Conservation (phyloP, 2,113 vertebrate species). For the Pomatostomus ruficeps region DNA sequence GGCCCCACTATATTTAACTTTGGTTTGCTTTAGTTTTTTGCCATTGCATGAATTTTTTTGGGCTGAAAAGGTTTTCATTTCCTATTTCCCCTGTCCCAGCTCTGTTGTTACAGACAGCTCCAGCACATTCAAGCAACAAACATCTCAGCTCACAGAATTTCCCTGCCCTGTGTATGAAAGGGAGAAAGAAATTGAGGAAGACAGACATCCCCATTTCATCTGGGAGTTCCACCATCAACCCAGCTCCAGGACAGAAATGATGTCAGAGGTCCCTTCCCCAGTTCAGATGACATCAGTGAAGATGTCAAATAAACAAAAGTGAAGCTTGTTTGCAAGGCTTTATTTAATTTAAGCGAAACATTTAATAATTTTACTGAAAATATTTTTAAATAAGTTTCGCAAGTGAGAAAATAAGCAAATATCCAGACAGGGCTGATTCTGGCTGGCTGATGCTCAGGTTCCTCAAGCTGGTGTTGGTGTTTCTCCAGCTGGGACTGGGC, state of each 20-base stretch:
- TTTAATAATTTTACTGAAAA: not conserved
- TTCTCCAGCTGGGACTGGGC: not conserved
- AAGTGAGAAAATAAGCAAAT: not conserved
- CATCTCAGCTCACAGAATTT: not conserved
- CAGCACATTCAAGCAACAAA: not conserved
- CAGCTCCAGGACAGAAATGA: not conserved
- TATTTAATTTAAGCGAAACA: not conserved
- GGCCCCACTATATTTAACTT: constrained; percentile 23
- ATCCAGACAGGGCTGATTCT: not conserved
- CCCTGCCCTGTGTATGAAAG: not conserved
- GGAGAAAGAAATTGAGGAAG: not conserved
- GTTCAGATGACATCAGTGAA: not conserved
- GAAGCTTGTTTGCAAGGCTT: not conserved
- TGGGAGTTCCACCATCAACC: not conserved
- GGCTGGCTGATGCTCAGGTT: not conserved
- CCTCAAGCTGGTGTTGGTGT: not conserved
- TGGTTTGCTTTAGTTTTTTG: constrained; percentile 27
- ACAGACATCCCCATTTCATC: not conserved
- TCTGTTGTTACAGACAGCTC: not conserved
- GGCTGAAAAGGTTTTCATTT: constrained; percentile 17
- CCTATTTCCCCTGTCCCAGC: not conserved
- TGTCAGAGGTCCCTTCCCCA: not conserved
- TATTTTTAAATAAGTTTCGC: not conserved
- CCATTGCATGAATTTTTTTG: not conserved
- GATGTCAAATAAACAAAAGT: not conserved